Base-by-base conservation (phyloP, 2,888 invertebrate genomes). In the Phytoseiulus persimilis region DNA sequence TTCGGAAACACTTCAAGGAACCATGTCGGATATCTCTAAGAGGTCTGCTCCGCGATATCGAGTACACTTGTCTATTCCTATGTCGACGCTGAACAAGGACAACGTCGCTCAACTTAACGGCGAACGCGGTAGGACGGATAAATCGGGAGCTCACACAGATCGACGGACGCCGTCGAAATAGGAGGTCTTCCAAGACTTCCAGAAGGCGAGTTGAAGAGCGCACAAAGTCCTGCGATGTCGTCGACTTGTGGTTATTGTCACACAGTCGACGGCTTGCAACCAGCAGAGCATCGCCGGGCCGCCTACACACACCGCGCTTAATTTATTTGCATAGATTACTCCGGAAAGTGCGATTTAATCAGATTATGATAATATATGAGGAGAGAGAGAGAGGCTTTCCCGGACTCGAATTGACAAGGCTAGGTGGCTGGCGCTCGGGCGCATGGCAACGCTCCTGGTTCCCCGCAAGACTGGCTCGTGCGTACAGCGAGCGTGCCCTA, bases 311-410 rank as follows among this genome's bases (percentile, higher is more conserved):
- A 65, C 18, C 5, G 33, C 11, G 87, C 45, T 87, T n/a, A 87
- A 87, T 87, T 39, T 87, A 87, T 87, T 87, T 87, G 45, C 87
- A 87, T 31, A 87, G 87, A 31, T 87, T 87, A 45, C n/a, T 45
- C 32, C 39, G 87, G 33, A 87, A 83, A 83, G 83, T 32, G 83
- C 31, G 32, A 33, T 83, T 83, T 83, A 83, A 83, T 83, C 83
- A 83, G 83, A 83, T 83, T 83, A 83, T 83, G 83, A 33, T 83
- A 83, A 87, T 87, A 32, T 45, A 87, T 6, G 87, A 33, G 33
- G 32, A 87, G 33, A 33, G 31, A n/a, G n/a, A n/a, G n/a, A n/a
- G n/a, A n/a, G n/a, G n/a, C n/a, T n/a, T 33, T 87, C 39, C 31
- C n/a, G 33, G 45, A 32, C 32, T 23, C 45, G 87, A n/a, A 45